Evolutionary conservation across 1,140 invertebrate species (phyloP).

Genomic region (Antheraea pernyi): DNA sequence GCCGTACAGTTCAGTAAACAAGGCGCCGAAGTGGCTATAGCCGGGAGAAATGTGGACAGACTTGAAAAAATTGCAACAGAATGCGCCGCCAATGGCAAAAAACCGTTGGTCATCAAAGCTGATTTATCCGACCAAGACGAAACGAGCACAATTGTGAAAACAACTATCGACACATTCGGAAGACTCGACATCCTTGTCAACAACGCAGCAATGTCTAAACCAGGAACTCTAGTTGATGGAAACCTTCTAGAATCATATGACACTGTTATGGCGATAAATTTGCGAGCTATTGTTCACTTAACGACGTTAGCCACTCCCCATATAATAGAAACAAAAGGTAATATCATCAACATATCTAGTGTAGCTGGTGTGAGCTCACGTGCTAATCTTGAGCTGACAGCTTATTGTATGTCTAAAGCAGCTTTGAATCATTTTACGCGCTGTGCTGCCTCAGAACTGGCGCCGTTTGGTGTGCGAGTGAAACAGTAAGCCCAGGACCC

Average conservation of each 20-base stretch:
- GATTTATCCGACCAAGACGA: conserved; percentile 68
- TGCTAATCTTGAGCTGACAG: background rate
- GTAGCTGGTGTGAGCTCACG: background rate
- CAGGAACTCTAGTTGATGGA: conserved; percentile 82
- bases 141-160: no score
- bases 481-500: background rate
- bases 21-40: conserved; percentile 8
- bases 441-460: background rate
- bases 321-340: conserved; percentile 13
- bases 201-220: no score
- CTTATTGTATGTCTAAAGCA: background rate
- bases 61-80: background rate
- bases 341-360: background rate
- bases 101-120: no score
- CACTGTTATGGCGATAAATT: conserved; percentile 80
- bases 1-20: background rate
- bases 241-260: conserved; percentile 85
- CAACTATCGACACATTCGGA: no score
- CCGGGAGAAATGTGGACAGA: background rate
- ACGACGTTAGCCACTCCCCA: conserved; percentile 15
- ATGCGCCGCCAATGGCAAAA: no score
- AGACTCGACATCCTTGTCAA: conserved; percentile 60
- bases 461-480: background rate
- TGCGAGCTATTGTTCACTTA: background rate
- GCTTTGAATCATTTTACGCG: no score